phyloP scores from a whole-genome alignment of 2,797 vertebrate species.

The Botia almorhae region DNA sequence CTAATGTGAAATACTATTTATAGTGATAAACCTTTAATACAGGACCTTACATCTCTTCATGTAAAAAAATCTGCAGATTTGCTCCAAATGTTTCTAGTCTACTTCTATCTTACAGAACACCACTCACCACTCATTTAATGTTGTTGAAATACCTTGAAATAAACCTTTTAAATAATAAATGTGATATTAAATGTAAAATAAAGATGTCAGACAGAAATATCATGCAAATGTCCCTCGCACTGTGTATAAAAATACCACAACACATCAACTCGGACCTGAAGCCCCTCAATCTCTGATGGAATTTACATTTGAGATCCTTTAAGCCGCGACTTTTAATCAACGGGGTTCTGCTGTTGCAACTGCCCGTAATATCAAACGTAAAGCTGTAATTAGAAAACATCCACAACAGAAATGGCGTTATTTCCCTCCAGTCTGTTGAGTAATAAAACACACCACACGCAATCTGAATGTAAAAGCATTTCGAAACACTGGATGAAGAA shows the following conservation, averaged over 20 bases:
- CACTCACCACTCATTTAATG: no score
- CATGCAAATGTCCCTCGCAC: conserved; percentile 1
- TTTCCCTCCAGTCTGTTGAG: conserved; percentile 5
- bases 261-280: conserved; percentile 4
- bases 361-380: neutral
- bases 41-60: neutral
- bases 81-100: neutral
- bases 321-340: conserved; percentile 8
- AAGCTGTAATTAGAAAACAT: conserved; percentile 1
- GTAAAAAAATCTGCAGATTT: neutral
- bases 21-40: conserved; percentile 3
- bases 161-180: no score
- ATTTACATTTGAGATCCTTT: conserved; percentile 12
- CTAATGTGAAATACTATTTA: conserved; percentile 37
- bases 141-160: no score
- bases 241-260: conserved; percentile 39
- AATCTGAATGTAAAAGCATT: conserved; percentile 1
- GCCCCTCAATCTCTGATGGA: conserved; percentile 23
- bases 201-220: neutral
- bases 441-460: conserved; percentile 8
- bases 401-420: neutral
- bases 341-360: neutral
- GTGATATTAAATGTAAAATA: no score
- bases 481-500: neutral
- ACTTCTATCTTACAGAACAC: neutral